Evolutionary conservation across 2,888 invertebrate species (phyloP).

Genomic region (Dynastes maya): DNA sequence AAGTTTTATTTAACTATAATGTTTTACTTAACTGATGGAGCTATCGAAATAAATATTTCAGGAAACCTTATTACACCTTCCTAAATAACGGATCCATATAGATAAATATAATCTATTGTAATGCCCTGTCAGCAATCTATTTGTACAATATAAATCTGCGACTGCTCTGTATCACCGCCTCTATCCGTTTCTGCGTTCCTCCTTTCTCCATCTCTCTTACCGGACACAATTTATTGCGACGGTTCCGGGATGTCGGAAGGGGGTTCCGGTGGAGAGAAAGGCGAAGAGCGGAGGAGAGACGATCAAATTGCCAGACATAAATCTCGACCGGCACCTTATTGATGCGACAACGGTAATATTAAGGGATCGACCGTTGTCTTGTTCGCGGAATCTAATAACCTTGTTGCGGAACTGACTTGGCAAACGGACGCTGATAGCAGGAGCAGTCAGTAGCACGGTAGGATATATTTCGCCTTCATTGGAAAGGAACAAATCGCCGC

Average conservation of each 20-base stretch:
- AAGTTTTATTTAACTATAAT: neutral
- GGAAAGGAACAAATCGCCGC: neutral
- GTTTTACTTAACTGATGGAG: neutral
- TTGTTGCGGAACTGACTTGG: slow-evolving; percentile 55
- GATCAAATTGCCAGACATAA: slow-evolving; percentile 66
- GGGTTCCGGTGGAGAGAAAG: slow-evolving; percentile 26
- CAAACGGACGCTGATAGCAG: slow-evolving; percentile 8
- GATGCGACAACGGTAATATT: slow-evolving; percentile 65
- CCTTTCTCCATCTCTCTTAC: slow-evolving; percentile 54
- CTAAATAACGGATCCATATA: slow-evolving; percentile 22
- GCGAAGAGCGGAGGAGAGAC: neutral
- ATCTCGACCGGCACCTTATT: slow-evolving; percentile 67
- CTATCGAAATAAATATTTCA: neutral
- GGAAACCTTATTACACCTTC: slow-evolving; percentile 29
- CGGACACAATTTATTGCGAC: slow-evolving; percentile 59
- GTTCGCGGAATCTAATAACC: slow-evolving; percentile 63
- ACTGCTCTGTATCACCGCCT: slow-evolving; percentile 31
- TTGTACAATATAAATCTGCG: slow-evolving; percentile 42
- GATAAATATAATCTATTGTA: slow-evolving; percentile 45
- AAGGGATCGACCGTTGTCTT: slow-evolving; percentile 61
- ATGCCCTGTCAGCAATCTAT: slow-evolving; percentile 45
- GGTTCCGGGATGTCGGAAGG: slow-evolving; percentile 45
- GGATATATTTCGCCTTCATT: slow-evolving; percentile 7
- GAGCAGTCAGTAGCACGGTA: neutral
- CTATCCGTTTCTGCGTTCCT: slow-evolving; percentile 56